These are phyloP conservation scores for Chrysolina haemoptera DNA, from an alignment of 2,888 invertebrate genomes.

Conservation along the genomic window DNA sequence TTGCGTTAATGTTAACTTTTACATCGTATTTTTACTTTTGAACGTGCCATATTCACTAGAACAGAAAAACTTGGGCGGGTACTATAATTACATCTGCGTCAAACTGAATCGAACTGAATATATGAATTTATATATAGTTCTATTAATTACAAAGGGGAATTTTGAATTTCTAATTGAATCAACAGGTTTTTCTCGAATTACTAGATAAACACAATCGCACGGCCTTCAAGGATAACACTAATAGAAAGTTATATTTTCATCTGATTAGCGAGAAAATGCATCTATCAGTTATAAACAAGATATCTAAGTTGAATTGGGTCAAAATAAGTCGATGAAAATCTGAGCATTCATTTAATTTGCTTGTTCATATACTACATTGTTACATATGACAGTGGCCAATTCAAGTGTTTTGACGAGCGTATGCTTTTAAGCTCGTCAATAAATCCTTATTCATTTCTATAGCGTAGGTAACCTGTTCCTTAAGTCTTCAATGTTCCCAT, in stretches of 20 bases:
- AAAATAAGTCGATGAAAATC: not conserved
- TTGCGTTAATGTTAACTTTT: not conserved
- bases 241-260: constrained; percentile 14
- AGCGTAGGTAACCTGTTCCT: too few relatives aligned
- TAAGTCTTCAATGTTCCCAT: too few relatives aligned
- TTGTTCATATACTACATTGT: too few relatives aligned
- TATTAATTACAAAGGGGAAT: not conserved
- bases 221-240: not conserved
- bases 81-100: not conserved
- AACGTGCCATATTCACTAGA: not conserved
- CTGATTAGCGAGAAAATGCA: not conserved
- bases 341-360: too few relatives aligned
- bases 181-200: constrained; percentile 16
- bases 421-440: too few relatives aligned
- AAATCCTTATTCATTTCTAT: too few relatives aligned
- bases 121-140: not conserved
- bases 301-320: not conserved
- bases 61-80: not conserved
- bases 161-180: constrained; percentile 18
- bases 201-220: not conserved
- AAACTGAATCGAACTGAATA: not conserved
- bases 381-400: too few relatives aligned
- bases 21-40: not conserved
- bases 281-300: not conserved
- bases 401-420: too few relatives aligned